These are phyloP conservation scores for Schizopygopsis malacanthus DNA, from an alignment of 2,797 vertebrate genomes.

Conservation along the genomic window DNA sequence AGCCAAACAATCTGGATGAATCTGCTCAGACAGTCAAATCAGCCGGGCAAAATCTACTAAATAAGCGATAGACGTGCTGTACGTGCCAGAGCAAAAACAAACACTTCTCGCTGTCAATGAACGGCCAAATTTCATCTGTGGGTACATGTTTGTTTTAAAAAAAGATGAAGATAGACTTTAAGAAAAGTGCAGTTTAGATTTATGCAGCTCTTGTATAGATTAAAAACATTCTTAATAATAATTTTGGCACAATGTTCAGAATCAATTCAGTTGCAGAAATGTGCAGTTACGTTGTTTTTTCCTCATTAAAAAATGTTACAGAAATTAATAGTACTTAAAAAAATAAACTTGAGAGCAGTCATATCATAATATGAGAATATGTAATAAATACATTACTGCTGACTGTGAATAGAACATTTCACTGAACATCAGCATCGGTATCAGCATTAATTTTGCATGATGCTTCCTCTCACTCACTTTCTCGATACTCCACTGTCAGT, in stretches of 20 bases:
- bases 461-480: neutral
- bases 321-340: neutral
- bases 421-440: neutral
- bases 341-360: neutral
- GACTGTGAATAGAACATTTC: no score
- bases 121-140: neutral
- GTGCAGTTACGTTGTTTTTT: neutral
- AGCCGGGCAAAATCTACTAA: constrained; percentile 37
- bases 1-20: constrained; percentile 19
- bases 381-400: neutral
- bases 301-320: neutral
- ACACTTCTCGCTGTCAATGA: neutral
- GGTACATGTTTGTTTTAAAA: neutral
- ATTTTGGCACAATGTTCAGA: neutral
- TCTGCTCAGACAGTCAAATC: constrained; percentile 38
- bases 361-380: neutral
- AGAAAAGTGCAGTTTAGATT: neutral
- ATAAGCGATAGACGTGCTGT: constrained; percentile 34
- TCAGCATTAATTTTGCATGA: neutral
- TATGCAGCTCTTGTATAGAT: neutral
- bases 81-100: constrained; percentile 23
- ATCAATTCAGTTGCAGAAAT: neutral
- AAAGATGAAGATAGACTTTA: neutral
- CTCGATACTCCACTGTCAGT: neutral
- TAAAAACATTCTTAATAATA: neutral